A percentile compares a stretch with the other conserved stretches of the same genome.
phyloP scores from a whole-genome alignment of 2,113 vertebrate species.

The Heliornis fulica region DNA sequence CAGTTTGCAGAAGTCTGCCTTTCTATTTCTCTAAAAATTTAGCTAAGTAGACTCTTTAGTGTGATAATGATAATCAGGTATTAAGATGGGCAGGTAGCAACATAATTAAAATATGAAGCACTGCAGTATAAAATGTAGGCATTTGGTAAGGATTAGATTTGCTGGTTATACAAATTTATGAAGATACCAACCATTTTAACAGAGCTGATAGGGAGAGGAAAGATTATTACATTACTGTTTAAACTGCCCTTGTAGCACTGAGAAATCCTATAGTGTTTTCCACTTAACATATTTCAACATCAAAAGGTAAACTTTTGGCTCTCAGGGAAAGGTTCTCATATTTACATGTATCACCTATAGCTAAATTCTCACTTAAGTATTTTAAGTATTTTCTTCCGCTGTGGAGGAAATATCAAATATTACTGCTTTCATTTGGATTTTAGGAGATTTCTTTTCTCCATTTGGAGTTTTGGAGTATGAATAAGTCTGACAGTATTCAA shows the following conservation, averaged over 20 bases:
- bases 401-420: background rate
- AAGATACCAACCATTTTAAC: conserved; percentile 36
- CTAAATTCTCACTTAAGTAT: background rate
- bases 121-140: background rate
- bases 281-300: conserved; percentile 46
- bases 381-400: background rate
- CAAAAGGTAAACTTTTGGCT: conserved; percentile 24
- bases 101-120: conserved; percentile 11
- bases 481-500: background rate
- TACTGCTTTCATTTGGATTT: background rate
- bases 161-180: conserved; percentile 13
- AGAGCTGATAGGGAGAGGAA: conserved; percentile 26
- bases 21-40: conserved; percentile 16
- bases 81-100: background rate
- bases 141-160: conserved; percentile 53
- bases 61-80: background rate
- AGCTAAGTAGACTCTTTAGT: background rate
- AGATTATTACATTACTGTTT: conserved; percentile 3
- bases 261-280: conserved; percentile 12
- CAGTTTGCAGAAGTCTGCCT: background rate
- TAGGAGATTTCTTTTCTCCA: background rate
- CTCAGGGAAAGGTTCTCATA: background rate
- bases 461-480: background rate
- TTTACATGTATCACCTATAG: background rate
- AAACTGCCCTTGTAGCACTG: conserved; percentile 6